Evolutionary conservation across 2,797 vertebrate genomes (phyloP).

Genomic region (Rallus crepitans): DNA sequence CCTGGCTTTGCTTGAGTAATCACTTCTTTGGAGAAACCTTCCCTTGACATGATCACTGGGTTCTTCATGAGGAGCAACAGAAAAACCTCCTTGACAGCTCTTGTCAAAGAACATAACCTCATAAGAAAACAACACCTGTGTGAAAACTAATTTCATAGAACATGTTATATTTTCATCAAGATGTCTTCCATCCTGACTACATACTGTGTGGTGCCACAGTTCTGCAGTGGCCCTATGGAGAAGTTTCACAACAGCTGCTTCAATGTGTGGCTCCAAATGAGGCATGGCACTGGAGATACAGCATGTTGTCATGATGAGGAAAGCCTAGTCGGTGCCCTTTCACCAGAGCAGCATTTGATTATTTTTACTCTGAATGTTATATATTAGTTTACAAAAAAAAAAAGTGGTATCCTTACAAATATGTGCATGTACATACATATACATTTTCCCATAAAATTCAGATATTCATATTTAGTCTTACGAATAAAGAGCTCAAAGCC

Average conservation of each 20-base stretch:
- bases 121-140: not conserved
- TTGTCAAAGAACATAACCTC: not conserved
- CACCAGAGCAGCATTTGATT: not conserved
- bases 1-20: not conserved
- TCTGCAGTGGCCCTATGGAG: not conserved
- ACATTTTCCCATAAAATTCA: not conserved
- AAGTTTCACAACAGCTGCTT: not conserved
- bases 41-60: fast-evolving
- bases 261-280: not conserved
- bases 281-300: not conserved
- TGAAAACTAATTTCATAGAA: not conserved
- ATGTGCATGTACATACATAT: not conserved
- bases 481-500: not conserved
- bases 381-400: not conserved
- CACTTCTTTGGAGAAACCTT: not conserved
- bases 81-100: not conserved
- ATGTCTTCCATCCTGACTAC: not conserved
- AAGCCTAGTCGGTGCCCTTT: not conserved
- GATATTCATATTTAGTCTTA: not conserved
- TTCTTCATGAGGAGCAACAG: not conserved
- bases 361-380: not conserved
- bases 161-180: not conserved
- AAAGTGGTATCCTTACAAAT: not conserved
- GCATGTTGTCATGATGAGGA: fast-evolving
- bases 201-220: not conserved